These are phyloP conservation scores for Bovichtus variegatus DNA, from an alignment of 2,797 vertebrate species.

Conservation along the genomic window DNA sequence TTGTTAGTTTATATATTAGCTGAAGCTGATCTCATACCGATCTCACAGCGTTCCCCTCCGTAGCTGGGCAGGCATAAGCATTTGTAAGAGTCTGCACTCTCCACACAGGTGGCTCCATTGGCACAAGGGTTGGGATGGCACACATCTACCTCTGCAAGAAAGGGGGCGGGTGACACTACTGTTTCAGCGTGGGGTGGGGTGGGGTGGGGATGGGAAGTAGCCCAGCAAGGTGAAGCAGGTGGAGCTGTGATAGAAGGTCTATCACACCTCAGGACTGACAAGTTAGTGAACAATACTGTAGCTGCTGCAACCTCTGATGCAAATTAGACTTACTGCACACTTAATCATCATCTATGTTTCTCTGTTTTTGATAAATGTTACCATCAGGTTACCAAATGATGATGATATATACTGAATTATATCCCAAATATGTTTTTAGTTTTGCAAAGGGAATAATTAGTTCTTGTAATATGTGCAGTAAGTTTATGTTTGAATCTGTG, in stretches of 20 bases:
- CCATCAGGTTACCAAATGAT: background rate
- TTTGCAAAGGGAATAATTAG: background rate
- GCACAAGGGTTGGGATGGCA: conserved; percentile 96
- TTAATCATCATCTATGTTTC: background rate
- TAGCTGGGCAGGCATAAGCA: conserved; percentile 99
- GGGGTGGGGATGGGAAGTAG: conserved; percentile 77
- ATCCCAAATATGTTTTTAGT: background rate
- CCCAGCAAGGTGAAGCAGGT: conserved; percentile 16
- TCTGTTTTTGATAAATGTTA: background rate
- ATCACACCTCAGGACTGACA: conserved; percentile 42
- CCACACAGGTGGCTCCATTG: conserved; percentile 98
- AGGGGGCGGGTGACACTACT: conserved; percentile 90
- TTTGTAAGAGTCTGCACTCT: conserved; percentile 94
- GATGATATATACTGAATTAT: background rate
- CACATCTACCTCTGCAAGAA: conserved; percentile 97
- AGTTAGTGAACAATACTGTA: conserved; percentile 61
- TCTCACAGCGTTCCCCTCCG: conserved; percentile 95
- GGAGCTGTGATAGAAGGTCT: conserved; percentile 19
- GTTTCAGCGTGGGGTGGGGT: conserved; percentile 82
- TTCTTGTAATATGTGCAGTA: conserved; percentile 18
- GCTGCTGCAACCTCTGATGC: conserved; percentile 67
- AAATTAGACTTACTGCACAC: conserved; percentile 42
- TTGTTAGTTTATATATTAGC: conserved; percentile 90
- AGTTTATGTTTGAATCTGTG: conserved; percentile 47
- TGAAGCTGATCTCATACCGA: conserved; percentile 95